Evolutionary conservation across 1,140 invertebrate species (phyloP).

Genomic region (Monochamus saltuarius): DNA sequence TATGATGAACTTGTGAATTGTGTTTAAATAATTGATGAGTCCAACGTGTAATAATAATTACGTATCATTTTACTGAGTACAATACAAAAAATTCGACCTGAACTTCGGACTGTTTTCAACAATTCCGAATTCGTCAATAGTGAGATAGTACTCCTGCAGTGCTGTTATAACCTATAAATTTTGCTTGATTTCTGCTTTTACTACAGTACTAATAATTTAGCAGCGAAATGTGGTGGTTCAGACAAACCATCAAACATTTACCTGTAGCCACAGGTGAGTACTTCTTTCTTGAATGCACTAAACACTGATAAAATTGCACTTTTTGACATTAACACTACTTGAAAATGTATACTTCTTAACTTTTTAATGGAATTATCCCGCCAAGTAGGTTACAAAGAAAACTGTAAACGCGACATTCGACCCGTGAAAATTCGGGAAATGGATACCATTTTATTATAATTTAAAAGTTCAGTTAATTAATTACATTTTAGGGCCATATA

Average conservation of each 20-base stretch:
- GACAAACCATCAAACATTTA: slow-evolving; percentile 37
- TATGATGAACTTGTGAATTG: too few relatives aligned
- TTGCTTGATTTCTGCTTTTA: background rate
- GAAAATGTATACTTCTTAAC: slow-evolving; percentile 14
- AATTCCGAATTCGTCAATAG: too few relatives aligned
- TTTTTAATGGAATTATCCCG: slow-evolving; percentile 6
- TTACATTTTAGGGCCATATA: slow-evolving; percentile 50
- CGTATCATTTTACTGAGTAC: too few relatives aligned
- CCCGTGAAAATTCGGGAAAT: background rate
- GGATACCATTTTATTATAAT: background rate
- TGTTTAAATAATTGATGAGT: too few relatives aligned
- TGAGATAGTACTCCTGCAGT: too few relatives aligned
- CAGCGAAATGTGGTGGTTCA: slow-evolving; percentile 35
- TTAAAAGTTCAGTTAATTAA: background rate
- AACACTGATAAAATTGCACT: slow-evolving; percentile 10
- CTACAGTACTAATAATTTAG: background rate
- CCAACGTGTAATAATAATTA: too few relatives aligned
- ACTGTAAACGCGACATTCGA: background rate
- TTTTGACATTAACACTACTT: slow-evolving; percentile 9
- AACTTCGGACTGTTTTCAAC: too few relatives aligned
- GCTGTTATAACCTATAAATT: too few relatives aligned
- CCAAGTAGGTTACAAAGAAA: background rate
- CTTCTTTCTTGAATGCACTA: slow-evolving; percentile 16
- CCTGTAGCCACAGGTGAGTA: slow-evolving; percentile 43
- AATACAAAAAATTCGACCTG: too few relatives aligned